Evolutionary conservation across 2,888 invertebrate species (phyloP), one percentile per base, ranked within the genome.

Genomic region (Achlya flavicornis): DNA sequence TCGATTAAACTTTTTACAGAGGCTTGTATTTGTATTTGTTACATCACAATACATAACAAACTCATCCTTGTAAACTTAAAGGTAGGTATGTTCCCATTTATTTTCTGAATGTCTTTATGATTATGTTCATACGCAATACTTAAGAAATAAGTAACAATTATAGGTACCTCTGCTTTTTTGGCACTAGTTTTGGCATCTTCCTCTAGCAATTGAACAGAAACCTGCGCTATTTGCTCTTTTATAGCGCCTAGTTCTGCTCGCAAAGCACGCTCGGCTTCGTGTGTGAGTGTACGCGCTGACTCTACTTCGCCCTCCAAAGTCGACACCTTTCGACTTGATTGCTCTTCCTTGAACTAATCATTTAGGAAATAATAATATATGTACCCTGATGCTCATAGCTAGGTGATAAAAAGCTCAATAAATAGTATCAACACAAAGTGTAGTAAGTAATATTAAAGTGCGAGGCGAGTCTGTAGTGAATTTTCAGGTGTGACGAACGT

Each of bases 291-390:
- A 11, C 85, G 83, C 7, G 80, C 79, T 0, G 88, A 81, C 19
- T 88, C 87, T 58, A 84, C 64, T 43, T 88, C 88, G 61, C 79
- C 83, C 64, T 85, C 77, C n/a, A 86, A 38, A 5, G 65, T 67
- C 41, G 66, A 57, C 61, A 86, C 61, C 69, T 84, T 88, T 10
- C 89, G 85, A 1, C 86, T 83, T 3, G 80, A 79, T 73, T 90
- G 87, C 62, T 90, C 90, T 74, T 93, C 92, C 75, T 89, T 89
- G 61, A 90, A 89, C 93, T 92, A 64, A 41, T 41, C 6, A 64
- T 64, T 14, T 46, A 46, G 12, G 46, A 62, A 61, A 59, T 53
- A 58, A 61, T 33, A 33, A 43, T 14, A 43, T 43, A 1, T 14
- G 14, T 43, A 14, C 10, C 38, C 3, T 14, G 14, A 14, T 14